phyloP scores from a whole-genome alignment of 2,888 invertebrate genomes.

The Agrochola lychnidis region DNA sequence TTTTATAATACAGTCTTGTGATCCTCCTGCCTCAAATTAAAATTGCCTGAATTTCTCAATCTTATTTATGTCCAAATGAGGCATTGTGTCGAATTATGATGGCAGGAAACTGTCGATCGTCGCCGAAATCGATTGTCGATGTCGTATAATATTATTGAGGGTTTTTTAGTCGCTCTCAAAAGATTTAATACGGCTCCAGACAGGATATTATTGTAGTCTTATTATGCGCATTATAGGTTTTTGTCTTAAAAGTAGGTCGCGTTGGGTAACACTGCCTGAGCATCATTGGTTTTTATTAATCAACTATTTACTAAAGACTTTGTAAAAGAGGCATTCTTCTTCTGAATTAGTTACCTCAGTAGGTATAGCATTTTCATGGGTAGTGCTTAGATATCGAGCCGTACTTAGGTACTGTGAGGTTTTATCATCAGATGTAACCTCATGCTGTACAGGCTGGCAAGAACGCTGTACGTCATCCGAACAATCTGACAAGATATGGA shows the following conservation, averaged over 20 bases:
- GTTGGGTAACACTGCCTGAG: neutral
- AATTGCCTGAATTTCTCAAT: conserved; percentile 37
- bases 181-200: conserved; percentile 38
- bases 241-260: neutral
- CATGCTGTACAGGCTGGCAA: too few species aligned
- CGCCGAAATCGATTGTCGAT: conserved; percentile 45
- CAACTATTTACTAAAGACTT: neutral
- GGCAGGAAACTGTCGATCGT: conserved; percentile 46
- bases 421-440: too few species aligned
- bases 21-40: neutral
- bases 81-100: conserved; percentile 48
- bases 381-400: neutral
- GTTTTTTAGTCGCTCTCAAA: conserved; percentile 32
- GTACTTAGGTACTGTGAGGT: too few species aligned
- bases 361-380: neutral
- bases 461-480: too few species aligned
- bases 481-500: too few species aligned
- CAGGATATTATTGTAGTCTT: conserved; percentile 31
- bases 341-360: neutral
- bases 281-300: neutral
- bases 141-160: conserved; percentile 45
- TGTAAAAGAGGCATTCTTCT: neutral
- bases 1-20: neutral
- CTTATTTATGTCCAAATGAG: conserved; percentile 48
- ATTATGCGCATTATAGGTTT: conserved; percentile 25